phyloP scores from a whole-genome alignment of 2,113 vertebrate species.

The Myiagra hebetior region DNA sequence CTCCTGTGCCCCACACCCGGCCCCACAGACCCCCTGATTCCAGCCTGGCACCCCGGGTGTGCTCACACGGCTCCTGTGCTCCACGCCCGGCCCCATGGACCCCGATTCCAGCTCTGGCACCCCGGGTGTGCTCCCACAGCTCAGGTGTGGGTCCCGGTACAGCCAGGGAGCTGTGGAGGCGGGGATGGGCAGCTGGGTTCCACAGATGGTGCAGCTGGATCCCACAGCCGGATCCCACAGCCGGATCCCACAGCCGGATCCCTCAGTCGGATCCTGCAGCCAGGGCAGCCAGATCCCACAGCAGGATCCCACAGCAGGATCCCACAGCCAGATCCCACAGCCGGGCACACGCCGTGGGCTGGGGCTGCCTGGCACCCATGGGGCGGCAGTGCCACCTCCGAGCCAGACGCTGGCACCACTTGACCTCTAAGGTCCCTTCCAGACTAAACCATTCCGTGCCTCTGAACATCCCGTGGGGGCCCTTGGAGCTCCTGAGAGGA shows the following conservation, averaged over 20 bases:
- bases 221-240: neutral
- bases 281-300: too few relatives aligned
- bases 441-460: neutral
- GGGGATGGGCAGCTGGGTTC: neutral
- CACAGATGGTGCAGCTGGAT: neutral
- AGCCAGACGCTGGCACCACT: neutral
- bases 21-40: too few relatives aligned
- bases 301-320: too few relatives aligned
- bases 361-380: neutral
- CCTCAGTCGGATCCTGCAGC: too few relatives aligned
- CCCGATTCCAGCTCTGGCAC: too few relatives aligned
- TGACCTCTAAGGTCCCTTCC: too few relatives aligned
- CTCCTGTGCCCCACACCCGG: too few relatives aligned
- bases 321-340: neutral
- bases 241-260: neutral
- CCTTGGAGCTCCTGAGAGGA: rapidly evolving
- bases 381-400: neutral
- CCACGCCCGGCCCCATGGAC: too few relatives aligned
- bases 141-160: rapidly evolving
- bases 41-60: too few relatives aligned
- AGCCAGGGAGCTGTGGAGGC: neutral
- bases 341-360: neutral
- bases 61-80: neutral
- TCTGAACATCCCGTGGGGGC: rapidly evolving
- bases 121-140: rapidly evolving